Conservation (phyloP, 2,113 vertebrate species). For the Leiothrix lutea region DNA sequence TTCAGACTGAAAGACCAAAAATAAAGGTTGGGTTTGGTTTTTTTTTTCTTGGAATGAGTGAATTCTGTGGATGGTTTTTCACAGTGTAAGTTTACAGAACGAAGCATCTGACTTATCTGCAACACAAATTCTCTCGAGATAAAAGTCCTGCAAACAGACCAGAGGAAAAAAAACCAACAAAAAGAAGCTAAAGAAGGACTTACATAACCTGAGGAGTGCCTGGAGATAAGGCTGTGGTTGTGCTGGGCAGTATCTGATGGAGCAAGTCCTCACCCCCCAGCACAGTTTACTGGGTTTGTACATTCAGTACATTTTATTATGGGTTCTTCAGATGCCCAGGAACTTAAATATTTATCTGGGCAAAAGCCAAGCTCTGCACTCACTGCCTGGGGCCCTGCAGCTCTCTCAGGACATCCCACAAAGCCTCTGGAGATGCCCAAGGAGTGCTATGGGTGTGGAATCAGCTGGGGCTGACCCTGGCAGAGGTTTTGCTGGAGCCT, state of each 20-base stretch:
- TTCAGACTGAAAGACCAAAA: background rate
- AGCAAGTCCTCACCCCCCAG: background rate
- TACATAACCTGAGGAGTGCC: background rate
- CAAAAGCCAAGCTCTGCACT: slow-evolving; percentile 5
- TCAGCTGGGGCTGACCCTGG: background rate
- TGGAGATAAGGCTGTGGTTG: background rate
- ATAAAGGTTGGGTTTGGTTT: background rate
- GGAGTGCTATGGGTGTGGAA: background rate
- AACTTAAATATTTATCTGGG: slow-evolving; percentile 43
- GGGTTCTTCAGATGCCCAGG: slow-evolving; percentile 43
- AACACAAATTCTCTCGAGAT: background rate
- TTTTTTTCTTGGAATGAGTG: background rate
- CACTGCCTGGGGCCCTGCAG: background rate
- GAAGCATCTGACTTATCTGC: background rate
- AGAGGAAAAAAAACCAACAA: background rate
- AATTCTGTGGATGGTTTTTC: background rate
- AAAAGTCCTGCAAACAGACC: background rate
- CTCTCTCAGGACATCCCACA: background rate
- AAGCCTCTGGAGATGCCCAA: background rate
- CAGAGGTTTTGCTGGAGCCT: background rate
- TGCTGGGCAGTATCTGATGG: background rate
- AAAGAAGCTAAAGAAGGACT: background rate
- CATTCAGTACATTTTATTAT: slow-evolving; percentile 60
- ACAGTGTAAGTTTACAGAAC: background rate
- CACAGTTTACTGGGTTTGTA: background rate